Percentiles rank a stretch among this genome's conserved stretches.
phyloP scores from a whole-genome alignment of 2,113 vertebrate genomes.

The Lagopus leucura region DNA sequence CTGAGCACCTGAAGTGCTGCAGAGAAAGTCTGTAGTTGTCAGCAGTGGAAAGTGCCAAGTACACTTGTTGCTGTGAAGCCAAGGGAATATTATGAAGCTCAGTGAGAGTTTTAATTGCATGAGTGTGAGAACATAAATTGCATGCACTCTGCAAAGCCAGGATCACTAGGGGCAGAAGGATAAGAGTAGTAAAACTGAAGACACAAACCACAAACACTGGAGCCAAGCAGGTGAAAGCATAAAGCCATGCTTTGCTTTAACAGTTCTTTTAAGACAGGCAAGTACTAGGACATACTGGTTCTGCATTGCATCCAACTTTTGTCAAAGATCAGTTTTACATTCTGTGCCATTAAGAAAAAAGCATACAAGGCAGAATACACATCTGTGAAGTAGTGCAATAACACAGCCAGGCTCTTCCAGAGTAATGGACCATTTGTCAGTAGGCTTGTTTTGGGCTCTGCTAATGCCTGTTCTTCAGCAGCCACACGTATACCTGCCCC shows the following conservation, averaged over 20 bases:
- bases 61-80: not conserved
- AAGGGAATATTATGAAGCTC: not conserved
- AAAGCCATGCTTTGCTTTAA: not conserved
- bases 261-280: not conserved
- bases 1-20: slow-evolving; percentile 1
- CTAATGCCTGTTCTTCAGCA: not conserved
- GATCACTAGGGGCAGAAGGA: not conserved
- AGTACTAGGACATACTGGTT: not conserved
- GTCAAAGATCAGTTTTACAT: not conserved
- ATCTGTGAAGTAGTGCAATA: not conserved
- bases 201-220: not conserved
- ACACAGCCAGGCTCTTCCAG: not conserved
- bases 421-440: not conserved
- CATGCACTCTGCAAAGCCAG: not conserved
- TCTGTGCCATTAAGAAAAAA: not conserved
- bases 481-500: not conserved
- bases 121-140: not conserved
- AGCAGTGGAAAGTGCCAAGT: not conserved
- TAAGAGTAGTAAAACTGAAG: not conserved
- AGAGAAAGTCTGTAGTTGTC: not conserved
- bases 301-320: not conserved
- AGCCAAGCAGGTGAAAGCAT: not conserved
- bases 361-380: not conserved
- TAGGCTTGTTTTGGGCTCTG: not conserved
- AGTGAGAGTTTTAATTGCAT: not conserved